Base-by-base conservation (phyloP, 2,113 vertebrate species). In the Boleophthalmus pectinirostris region DNA sequence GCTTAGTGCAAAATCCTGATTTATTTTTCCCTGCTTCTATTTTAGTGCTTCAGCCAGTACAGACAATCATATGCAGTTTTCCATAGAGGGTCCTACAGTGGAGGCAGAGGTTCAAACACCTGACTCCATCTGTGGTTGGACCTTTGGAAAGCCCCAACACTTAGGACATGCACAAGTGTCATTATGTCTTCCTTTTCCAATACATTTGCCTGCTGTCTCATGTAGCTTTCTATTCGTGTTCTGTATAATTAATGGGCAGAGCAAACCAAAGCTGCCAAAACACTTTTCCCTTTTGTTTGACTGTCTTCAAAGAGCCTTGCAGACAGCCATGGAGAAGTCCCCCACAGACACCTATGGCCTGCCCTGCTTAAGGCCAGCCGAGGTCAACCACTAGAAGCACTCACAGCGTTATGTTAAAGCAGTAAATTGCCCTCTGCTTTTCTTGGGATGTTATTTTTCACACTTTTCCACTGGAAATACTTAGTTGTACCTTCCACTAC, bases 371-470 rank as follows among this genome's bases (percentile, higher is more conserved):
- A 70, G 70, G 43, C 60, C 60, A 82, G 29, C 53, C 35, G 74
- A 82, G 85, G 82, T 86, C 74, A 87, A 73, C 18, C 58, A 25
- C 76, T 77, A 80, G 56, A 73, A 81, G 69, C 67, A 74, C 72
- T 80, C 68, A 68, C 63, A 68, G 49, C 57, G 23, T 73, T 88
- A 75, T 82, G 61, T 72, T 53, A 80, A 43, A 61, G 61, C 64
- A 67, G 53, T 86, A 46, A 82, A 73, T 71, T 68, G 20, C 18
- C 35, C 73, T 74, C 21, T 66, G 33, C 74, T 23, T 66, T 69
- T 78, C 61, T 65, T 53, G 66, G 35, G 64, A 35, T 68, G 21
- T 67, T 57, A 66, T 77, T 72, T 69, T 77, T 60, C 66, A 45
- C 9, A 75, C 47, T 66, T 24, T 25, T 79, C 45, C 67, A 29